phyloP scores from a whole-genome alignment of 1,140 invertebrate genomes.

The Drosophila seguyi region DNA sequence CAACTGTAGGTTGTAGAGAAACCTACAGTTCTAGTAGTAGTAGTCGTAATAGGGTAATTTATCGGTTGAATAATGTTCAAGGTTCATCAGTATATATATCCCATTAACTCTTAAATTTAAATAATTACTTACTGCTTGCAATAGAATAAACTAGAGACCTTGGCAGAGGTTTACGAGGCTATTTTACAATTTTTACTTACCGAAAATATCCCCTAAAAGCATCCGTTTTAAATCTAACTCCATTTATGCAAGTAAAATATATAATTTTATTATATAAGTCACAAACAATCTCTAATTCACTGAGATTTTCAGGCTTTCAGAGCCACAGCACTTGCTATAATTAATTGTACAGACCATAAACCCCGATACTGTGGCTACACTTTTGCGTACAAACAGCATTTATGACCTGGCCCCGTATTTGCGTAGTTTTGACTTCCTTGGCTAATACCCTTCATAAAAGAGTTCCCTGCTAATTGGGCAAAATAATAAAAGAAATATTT shows the following conservation, averaged over 20 bases:
- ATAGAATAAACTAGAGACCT: neutral
- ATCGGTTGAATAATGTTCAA: neutral
- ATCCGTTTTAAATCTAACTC: no score
- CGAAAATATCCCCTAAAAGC: neutral
- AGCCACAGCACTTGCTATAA: no score
- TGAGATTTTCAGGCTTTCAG: neutral
- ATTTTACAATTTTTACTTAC: neutral
- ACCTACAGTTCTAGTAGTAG: no score
- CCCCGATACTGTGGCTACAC: neutral
- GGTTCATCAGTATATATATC: neutral
- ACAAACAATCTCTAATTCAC: no score
- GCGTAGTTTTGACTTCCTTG: neutral
- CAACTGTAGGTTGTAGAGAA: no score
- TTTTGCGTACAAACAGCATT: neutral
- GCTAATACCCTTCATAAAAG: slow-evolving; percentile 3
- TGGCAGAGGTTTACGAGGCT: no score
- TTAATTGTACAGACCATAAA: slow-evolving; percentile 3
- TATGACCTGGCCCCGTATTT: neutral
- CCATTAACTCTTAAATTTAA: neutral
- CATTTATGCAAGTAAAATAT: neutral
- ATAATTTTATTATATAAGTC: no score
- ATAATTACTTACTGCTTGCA: neutral
- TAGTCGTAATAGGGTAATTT: no score
- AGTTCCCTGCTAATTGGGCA: neutral
- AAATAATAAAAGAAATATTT: slow-evolving; percentile 10